Evolutionary conservation across 2,113 vertebrate genomes (phyloP), one percentile per base, ranked within the genome.

Genomic region (Pseudopipra pipra): DNA sequence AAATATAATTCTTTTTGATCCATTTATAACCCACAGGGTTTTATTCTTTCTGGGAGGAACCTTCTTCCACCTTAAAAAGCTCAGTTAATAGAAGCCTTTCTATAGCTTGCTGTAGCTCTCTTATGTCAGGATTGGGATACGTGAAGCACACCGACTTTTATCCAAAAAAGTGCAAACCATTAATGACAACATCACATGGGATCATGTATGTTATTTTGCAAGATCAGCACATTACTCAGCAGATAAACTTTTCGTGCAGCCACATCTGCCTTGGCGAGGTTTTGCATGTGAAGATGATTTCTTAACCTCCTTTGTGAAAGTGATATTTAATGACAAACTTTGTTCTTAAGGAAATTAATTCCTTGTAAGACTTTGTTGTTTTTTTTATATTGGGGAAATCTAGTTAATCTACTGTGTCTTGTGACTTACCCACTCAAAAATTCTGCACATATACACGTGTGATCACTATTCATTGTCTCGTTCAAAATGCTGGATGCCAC

Each of bases 1-100:
- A 98, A 97, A 65, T 98, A 95, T 98, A 97, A 98, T 97, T 98
- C 98, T 98, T 98, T 98, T 97, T 97, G 97, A 98, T 97, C 98
- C 96, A 98, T 98, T 98, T 98, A 98, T 97, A 98, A 97, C 97
- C 97, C 97, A 94, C 97, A 98, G 96, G 97, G 92, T 96, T 98
- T 98, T 97, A 95, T 98, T 98, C 76, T 97, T 97, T 97, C 77
- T 43, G 71, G 96, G 93, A 98, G 93, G 93, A 96, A 56, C 51
- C 86, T 97, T 96, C 93, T 98, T 96, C 79, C 82, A 83, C 67
- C 43, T 78, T 86, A 62, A 95, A 89, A 65, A 97, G 63, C 67
- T 95, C 90, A 97, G 94, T 66, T 89, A 86, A 90, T 93, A 85
- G 78, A 89, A 77, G 72, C 94, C 85, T 87, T 77, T 81, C 76